Evolutionary conservation across 2,888 invertebrate species (phyloP), one percentile per base, ranked within the genome.

Genomic region (Sicus ferrugineus): DNA sequence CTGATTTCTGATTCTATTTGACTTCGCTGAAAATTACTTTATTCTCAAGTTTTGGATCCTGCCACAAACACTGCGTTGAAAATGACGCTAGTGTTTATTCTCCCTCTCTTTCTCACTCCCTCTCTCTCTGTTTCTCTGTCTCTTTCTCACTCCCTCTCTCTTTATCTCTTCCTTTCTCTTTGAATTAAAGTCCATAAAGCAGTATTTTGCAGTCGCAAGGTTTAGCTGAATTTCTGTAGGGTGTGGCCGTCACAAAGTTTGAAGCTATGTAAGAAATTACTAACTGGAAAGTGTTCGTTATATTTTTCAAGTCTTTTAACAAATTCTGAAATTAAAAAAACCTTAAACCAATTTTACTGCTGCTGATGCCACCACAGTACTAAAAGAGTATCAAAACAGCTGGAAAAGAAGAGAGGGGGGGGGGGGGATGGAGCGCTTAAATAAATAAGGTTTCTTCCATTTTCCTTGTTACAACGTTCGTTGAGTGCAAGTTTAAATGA

Each of bases 231-330:
- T n/a, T 50, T 5, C 21, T 3, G 4, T 21, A 21, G 50, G 50
- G 50, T 50, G 50, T 50, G 50, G 23, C 54, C 14, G 28, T 54
- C 54, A 54, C 28, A 54, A 54, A 28, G 19, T 54, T 26, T 23
- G 26, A 28, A n/a, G 11, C 21, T 54, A 54, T 28, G 23, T 54
- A 23, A 26, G 26, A 23, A 26, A 54, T 54, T 28, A 54, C 28
- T 26, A 28, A 54, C 28, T 26, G 16, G 26, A 54, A 14, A 54
- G 54, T 19, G 14, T 3, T 16, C 9, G 19, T 14, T 46, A 46
- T 46, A 46, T 46, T n/a, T 46, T 46, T 9, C 46, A 46, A 46
- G 46, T 46, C n/a, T 3, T 19, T 46, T 14, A n/a, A 5, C 3
- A 46, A 46, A 9, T 46, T 4, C 46, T 46, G 6, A 19, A 14